Conservation (phyloP, 2,113 vertebrate species). For the Trachemys scripta region DNA sequence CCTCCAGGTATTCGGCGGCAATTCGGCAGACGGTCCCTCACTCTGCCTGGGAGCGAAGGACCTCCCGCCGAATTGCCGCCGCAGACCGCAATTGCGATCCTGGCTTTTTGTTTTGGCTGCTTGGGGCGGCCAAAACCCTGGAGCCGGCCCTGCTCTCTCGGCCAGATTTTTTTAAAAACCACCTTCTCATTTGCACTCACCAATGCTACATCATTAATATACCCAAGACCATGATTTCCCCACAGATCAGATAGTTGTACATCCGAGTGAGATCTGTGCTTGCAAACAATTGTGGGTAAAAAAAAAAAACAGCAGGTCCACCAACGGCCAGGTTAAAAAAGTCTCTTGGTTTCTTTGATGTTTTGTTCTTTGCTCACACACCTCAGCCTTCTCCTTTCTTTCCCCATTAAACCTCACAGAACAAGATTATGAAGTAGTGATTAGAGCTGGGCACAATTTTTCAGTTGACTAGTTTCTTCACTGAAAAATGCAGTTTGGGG, state of each 20-base stretch:
- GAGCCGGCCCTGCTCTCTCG: neutral
- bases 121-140: too few species aligned
- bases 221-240: neutral
- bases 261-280: neutral
- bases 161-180: neutral
- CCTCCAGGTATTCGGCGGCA: too few species aligned
- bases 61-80: too few species aligned
- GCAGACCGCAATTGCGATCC: too few species aligned
- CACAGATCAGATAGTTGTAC: neutral
- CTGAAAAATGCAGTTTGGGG: neutral
- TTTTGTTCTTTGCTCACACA: neutral
- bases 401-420: neutral
- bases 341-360: neutral
- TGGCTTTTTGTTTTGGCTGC: too few species aligned
- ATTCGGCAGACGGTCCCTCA: too few species aligned
- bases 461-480: neutral
- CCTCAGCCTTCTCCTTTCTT: fast-evolving
- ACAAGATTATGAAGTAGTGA: fast-evolving
- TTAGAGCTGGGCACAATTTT: neutral
- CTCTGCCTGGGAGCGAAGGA: too few species aligned
- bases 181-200: neutral
- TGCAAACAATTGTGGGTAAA: neutral
- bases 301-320: neutral
- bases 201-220: neutral
- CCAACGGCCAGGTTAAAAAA: neutral